Base-by-base conservation (phyloP, 2,888 invertebrate genomes). In the Nomada lathburiana region DNA sequence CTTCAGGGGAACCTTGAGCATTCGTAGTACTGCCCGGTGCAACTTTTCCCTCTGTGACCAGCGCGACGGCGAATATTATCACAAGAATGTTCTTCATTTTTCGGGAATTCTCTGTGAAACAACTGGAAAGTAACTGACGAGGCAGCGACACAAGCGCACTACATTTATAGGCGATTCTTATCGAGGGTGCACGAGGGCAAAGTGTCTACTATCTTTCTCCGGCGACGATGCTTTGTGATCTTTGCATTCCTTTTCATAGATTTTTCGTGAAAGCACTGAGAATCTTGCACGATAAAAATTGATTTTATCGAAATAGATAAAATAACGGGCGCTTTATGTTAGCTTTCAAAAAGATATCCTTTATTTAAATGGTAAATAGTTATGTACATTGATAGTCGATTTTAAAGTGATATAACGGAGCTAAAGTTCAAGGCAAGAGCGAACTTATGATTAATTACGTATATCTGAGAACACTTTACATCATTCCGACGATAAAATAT, bases 81-180 rank as follows among this genome's bases (percentile, higher is more conserved):
- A 70, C 69, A 20, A 80, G 9, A 16, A 79, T 65, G 63, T 11
- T 78, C 84, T 88, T 91, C 91, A 91, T 91, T 59, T 79, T 86
- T 55, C 29, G 42, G 26, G 5, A 36, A 73, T 64, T 55, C 36
- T 74, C 36, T 72, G 71, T n/a, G 42, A 55, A 67, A 72, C 78
- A 73, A 80, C 73, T 73, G 71, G 82, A 81, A 85, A 84, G 78
- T 86, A 84, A 92, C 91, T 92, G 90, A 89, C 89, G 89, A 62
- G 55, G 69, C 74, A 64, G 52, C 73, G n/a, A 69, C 36, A 29
- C 67, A 23, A 62, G 73, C 59, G 36, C 60, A 78, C 85, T 73
- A 77, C 89, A 89, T 91, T 89, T 92, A 92, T 92, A 92, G 90
- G 65, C 86, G 76, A 89, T 84, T 81, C 89, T 92, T 92, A 92